phyloP scores from a whole-genome alignment of 1,140 invertebrate species.

The Nasonia longicornis region DNA sequence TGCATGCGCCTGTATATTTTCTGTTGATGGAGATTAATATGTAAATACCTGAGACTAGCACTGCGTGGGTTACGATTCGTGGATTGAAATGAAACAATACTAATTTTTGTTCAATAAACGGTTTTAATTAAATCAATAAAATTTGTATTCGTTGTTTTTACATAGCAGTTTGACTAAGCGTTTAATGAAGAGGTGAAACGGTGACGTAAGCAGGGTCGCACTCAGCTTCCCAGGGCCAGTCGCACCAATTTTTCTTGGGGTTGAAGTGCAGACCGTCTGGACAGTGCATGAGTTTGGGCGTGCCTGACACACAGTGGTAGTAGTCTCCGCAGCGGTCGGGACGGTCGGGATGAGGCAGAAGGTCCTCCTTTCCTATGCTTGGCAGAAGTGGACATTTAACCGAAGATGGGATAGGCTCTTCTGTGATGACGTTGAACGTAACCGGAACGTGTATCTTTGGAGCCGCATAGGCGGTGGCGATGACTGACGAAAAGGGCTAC shows the following conservation, averaged over 20 bases:
- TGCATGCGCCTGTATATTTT: no score
- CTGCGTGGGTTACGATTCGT: no score
- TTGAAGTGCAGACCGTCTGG: conserved; percentile 71
- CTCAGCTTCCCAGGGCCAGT: conserved; percentile 62
- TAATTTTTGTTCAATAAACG: no score
- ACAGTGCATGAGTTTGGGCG: conserved; percentile 68
- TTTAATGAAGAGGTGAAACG: no score
- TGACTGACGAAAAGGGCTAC: background rate
- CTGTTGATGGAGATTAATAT: no score
- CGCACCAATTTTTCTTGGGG: conserved; percentile 67
- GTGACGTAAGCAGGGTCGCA: background rate
- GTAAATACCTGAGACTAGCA: no score
- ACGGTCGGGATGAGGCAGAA: conserved; percentile 54
- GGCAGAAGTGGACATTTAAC: background rate
- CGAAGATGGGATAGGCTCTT: background rate
- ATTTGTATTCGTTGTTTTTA: no score
- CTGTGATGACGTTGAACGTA: no score
- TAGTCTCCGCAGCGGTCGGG: conserved; percentile 70
- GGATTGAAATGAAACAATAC: no score
- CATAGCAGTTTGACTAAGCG: no score
- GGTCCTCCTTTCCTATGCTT: background rate
- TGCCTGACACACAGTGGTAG: conserved; percentile 70
- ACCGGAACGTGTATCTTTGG: background rate
- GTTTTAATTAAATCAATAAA: no score
- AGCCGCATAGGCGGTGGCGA: background rate